These are phyloP conservation scores for Pentamera pediparva DNA, from an alignment of 53 echinoderm and acorn worm genomes.

Conservation along the genomic window DNA sequence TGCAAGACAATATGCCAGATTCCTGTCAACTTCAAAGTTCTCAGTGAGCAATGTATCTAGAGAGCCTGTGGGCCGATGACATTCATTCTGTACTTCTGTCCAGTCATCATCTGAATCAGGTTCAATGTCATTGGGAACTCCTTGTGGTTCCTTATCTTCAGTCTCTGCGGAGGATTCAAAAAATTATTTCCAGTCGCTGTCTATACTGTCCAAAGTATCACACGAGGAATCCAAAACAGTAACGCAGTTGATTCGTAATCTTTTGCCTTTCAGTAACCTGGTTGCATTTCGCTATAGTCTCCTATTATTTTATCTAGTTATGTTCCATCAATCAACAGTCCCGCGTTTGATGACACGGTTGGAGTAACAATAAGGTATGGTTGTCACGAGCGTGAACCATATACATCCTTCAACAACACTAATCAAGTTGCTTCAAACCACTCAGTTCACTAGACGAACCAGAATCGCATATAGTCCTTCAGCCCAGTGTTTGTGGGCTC, in stretches of 20 bases:
- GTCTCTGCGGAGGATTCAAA: not conserved
- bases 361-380: too few species aligned
- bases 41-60: constrained; percentile 34
- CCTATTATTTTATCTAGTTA: too few species aligned
- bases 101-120: constrained; percentile 34
- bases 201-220: not conserved
- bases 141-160: not conserved
- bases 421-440: too few species aligned
- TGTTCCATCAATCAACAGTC: too few species aligned
- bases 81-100: constrained; percentile 34
- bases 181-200: constrained; percentile 2
- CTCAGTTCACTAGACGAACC: too few species aligned
- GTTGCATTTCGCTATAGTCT: too few species aligned
- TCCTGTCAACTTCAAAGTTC: constrained; percentile 13
- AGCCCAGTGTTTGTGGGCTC: too few species aligned
- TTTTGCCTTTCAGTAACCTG: constrained; percentile 36
- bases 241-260: constrained; percentile 11
- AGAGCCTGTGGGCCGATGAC: not conserved
- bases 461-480: too few species aligned
- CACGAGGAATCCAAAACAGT: constrained; percentile 2
- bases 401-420: too few species aligned
- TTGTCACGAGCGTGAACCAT: too few species aligned
- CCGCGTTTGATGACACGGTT: too few species aligned
- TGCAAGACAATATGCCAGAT: constrained; percentile 16
- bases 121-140: not conserved